phyloP scores from a whole-genome alignment of 2,113 vertebrate species.

The Calyptomena viridis region DNA sequence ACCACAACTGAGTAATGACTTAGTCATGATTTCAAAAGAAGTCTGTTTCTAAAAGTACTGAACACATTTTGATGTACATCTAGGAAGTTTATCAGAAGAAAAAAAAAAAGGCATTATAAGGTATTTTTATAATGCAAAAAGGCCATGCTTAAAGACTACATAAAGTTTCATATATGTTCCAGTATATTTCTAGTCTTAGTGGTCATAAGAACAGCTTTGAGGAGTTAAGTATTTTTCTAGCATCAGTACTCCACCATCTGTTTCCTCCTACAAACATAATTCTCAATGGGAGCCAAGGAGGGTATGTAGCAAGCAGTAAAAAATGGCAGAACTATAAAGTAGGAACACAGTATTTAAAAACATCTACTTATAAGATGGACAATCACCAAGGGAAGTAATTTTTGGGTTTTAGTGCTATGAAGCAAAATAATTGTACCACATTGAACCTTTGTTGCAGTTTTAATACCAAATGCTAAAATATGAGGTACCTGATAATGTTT shows the following conservation, averaged over 20 bases:
- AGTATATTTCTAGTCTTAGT: neutral
- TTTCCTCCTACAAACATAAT: slow-evolving; percentile 2
- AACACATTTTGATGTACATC: neutral
- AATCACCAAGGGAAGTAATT: neutral
- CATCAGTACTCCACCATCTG: slow-evolving; percentile 1
- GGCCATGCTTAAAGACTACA: neutral
- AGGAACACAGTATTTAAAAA: neutral
- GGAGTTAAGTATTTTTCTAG: slow-evolving; percentile 2
- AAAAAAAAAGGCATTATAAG: neutral
- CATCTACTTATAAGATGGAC: neutral
- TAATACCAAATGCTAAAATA: neutral
- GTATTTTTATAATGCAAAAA: neutral
- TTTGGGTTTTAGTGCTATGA: neutral
- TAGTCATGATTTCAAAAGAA: neutral
- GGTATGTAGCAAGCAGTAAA: neutral
- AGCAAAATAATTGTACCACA: neutral
- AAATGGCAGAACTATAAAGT: neutral
- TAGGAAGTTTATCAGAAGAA: neutral
- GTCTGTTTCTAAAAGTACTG: neutral
- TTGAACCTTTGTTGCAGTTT: neutral
- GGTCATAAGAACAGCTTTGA: slow-evolving; percentile 37
- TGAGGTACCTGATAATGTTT: neutral
- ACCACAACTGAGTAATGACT: neutral
- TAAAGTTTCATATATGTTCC: neutral
- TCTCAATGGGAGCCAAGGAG: neutral